Conservation (phyloP, 2,797 vertebrate genomes). For the Hippopotamyrus pictus region DNA sequence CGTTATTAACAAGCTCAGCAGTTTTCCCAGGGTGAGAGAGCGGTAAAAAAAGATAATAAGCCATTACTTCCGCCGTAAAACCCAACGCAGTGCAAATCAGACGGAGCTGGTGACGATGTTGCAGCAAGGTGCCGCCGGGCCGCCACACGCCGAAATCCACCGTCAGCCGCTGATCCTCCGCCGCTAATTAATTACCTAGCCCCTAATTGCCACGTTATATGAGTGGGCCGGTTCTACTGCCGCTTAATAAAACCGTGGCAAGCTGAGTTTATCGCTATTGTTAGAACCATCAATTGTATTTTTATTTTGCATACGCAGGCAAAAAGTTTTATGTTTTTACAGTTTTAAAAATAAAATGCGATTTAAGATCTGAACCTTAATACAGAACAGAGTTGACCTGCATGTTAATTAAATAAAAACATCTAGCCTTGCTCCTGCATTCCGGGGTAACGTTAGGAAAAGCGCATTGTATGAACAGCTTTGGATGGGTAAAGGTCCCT, state of each 20-base stretch:
- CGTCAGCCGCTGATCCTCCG: constrained; percentile 11
- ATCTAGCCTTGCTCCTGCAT: background rate
- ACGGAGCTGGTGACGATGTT: background rate
- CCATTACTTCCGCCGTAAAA: constrained; percentile 11
- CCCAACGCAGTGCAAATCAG: background rate
- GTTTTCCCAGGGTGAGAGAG: constrained; percentile 31
- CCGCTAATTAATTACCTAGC: constrained; percentile 21
- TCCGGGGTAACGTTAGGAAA: background rate
- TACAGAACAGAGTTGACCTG: background rate
- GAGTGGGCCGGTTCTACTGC: background rate
- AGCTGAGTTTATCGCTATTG: background rate
- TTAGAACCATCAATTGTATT: background rate
- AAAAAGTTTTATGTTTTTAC: constrained; percentile 1
- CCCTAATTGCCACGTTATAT: constrained; percentile 26
- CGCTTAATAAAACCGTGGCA: background rate
- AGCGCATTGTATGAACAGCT: background rate
- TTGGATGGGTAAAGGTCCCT: background rate
- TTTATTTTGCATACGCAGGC: background rate
- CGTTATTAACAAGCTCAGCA: constrained; percentile 14
- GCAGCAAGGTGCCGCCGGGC: background rate
- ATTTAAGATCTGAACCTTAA: background rate
- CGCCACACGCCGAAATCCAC: background rate
- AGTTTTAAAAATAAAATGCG: constrained; percentile 3
- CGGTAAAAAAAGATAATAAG: constrained; percentile 13
- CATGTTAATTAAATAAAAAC: background rate